These are phyloP conservation scores for Zhuqinia jingwanae DNA, from an alignment of 2,888 invertebrate genomes.

Conservation along the genomic window DNA sequence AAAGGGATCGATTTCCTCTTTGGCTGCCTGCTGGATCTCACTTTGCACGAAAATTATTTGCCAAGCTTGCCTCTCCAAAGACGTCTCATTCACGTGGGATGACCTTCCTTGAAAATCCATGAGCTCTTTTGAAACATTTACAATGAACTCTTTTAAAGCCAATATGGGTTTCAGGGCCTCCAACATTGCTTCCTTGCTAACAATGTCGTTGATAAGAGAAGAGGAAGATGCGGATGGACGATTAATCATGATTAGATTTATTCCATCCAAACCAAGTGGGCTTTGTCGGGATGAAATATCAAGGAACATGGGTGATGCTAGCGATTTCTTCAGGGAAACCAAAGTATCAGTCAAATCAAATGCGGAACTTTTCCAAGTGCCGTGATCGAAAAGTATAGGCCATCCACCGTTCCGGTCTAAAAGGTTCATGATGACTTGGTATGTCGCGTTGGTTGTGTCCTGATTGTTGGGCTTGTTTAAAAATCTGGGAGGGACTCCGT, in stretches of 20 bases:
- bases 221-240: neutral
- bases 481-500: no score
- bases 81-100: neutral
- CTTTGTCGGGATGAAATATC: neutral
- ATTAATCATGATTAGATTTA: neutral
- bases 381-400: neutral
- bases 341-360: neutral
- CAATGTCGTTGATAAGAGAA: neutral
- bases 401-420: no score
- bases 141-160: neutral
- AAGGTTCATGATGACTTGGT: no score
- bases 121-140: neutral
- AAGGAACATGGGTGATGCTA: neutral
- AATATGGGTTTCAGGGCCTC: neutral
- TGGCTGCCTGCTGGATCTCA: neutral
- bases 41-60: neutral
- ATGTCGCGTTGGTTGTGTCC: no score
- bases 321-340: neutral
- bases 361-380: neutral
- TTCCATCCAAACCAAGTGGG: neutral
- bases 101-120: neutral
- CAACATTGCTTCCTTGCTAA: no score
- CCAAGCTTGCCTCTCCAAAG: neutral
- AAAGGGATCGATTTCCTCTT: neutral
- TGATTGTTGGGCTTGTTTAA: no score